These are phyloP conservation scores for Sandelia bainsii DNA, from an alignment of 2,797 vertebrate genomes.

Conservation along the genomic window DNA sequence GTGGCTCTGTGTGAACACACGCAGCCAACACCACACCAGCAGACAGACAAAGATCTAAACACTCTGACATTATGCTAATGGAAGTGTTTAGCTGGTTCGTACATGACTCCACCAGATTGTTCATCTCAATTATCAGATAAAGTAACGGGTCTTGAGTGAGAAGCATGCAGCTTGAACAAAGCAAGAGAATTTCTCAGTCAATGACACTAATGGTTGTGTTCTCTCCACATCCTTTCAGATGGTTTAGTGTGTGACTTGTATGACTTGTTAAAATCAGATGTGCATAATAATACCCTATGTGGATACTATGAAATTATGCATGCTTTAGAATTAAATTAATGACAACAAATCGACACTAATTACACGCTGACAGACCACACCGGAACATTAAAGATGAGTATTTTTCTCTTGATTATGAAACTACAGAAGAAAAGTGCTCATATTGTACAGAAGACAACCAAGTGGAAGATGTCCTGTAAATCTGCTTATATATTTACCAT, in stretches of 20 bases:
- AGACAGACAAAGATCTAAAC: slow-evolving; percentile 69
- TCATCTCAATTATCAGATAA: slow-evolving; percentile 78
- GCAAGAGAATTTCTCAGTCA: slow-evolving; percentile 49
- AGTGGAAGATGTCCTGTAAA: slow-evolving; percentile 24
- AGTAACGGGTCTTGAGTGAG: slow-evolving; percentile 59
- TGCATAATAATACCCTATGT: slow-evolving; percentile 46
- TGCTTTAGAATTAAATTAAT: slow-evolving; percentile 46
- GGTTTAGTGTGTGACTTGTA: slow-evolving; percentile 50
- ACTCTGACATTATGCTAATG: slow-evolving; percentile 75
- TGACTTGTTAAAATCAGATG: slow-evolving; percentile 43
- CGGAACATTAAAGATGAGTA: slow-evolving; percentile 41
- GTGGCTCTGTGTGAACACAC: slow-evolving; percentile 45
- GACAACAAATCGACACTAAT: slow-evolving; percentile 44
- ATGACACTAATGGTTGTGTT: slow-evolving; percentile 73
- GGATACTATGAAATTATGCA: slow-evolving; percentile 56
- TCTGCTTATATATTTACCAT: slow-evolving; percentile 22
- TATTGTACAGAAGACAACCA: slow-evolving; percentile 16
- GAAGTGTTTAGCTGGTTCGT: slow-evolving; percentile 69
- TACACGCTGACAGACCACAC: slow-evolving; percentile 39
- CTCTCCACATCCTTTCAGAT: slow-evolving; percentile 55
- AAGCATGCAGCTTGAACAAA: slow-evolving; percentile 68
- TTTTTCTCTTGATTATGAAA: slow-evolving; percentile 41
- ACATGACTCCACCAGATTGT: slow-evolving; percentile 74
- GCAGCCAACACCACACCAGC: slow-evolving; percentile 50
- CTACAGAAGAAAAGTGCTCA: slow-evolving; percentile 1